Conservation (phyloP, 1,140 invertebrate genomes). For the Asbolus verrucosus region DNA sequence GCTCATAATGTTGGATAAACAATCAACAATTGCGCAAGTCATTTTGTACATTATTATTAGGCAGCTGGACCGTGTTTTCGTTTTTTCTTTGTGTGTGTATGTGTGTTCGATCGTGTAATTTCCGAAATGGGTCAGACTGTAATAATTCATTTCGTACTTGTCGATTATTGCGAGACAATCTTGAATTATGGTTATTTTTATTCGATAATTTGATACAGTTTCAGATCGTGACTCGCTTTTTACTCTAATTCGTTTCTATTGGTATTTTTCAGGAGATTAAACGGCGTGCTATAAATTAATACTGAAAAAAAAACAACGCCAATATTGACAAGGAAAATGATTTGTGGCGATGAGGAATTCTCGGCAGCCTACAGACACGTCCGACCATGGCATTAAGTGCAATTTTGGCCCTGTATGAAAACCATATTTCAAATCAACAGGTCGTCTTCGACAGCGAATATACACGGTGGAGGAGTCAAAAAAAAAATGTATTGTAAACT, state of each 20-base stretch:
- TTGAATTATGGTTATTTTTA: constrained; percentile 41
- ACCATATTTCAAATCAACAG: too few relatives aligned
- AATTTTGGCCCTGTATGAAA: too few relatives aligned
- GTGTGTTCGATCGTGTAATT: constrained; percentile 2
- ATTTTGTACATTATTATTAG: constrained; percentile 24
- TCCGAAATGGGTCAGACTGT: constrained; percentile 38
- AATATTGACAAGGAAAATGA: too few relatives aligned
- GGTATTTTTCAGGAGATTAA: constrained; percentile 9
- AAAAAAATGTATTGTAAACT: too few relatives aligned
- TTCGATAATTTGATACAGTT: constrained; percentile 49
- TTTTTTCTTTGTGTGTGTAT: too few relatives aligned
- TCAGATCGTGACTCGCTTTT: constrained; percentile 41
- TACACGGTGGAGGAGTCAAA: too few relatives aligned
- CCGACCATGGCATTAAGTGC: too few relatives aligned
- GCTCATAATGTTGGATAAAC: background rate
- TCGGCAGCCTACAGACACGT: too few relatives aligned
- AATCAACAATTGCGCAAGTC: constrained; percentile 23
- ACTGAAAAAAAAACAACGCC: too few relatives aligned
- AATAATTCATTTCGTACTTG: constrained; percentile 38
- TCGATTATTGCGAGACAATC: constrained; percentile 27
- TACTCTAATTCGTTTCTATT: constrained; percentile 36
- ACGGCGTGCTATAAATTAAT: constrained; percentile 14
- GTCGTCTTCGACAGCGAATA: too few relatives aligned
- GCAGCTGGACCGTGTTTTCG: constrained; percentile 3
- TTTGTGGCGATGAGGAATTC: too few relatives aligned